Evolutionary conservation across 2,113 vertebrate genomes (phyloP).

Genomic region (Melozone crissalis): DNA sequence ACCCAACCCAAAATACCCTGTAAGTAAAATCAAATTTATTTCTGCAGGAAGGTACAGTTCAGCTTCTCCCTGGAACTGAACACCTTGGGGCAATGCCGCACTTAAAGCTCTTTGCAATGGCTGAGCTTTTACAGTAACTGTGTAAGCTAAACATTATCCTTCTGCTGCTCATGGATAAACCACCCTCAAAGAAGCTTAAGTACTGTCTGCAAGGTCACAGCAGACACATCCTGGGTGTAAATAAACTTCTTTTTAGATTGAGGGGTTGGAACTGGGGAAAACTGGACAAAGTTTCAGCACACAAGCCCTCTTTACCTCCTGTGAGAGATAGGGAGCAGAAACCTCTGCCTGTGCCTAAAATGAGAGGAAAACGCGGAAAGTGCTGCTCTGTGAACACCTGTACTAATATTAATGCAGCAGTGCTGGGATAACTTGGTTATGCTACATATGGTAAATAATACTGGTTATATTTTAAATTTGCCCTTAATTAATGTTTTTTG

Average conservation of each 20-base stretch:
- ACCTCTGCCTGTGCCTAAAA: not conserved
- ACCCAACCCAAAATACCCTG: rapidly evolving
- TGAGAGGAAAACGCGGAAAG: not conserved
- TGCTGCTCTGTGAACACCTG: not conserved
- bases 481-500: not conserved
- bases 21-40: not conserved
- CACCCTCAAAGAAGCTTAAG: not conserved
- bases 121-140: conserved; percentile 1
- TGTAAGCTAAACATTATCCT: conserved; percentile 4
- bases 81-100: not conserved
- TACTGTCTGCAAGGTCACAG: not conserved
- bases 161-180: not conserved
- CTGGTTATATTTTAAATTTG: not conserved
- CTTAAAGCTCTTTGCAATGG: not conserved
- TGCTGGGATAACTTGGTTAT: not conserved
- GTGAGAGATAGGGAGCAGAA: not conserved
- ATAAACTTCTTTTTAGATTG: not conserved
- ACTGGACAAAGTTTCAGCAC: not conserved
- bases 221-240: not conserved
- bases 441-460: not conserved
- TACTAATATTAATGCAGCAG: not conserved
- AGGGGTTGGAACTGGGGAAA: not conserved
- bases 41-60: not conserved
- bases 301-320: not conserved
- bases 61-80: not conserved